A percentile compares a stretch with the other conserved stretches of the same genome.
Conservation (phyloP, 2,113 vertebrate genomes). For the Rhabdomys dilectus region DNA sequence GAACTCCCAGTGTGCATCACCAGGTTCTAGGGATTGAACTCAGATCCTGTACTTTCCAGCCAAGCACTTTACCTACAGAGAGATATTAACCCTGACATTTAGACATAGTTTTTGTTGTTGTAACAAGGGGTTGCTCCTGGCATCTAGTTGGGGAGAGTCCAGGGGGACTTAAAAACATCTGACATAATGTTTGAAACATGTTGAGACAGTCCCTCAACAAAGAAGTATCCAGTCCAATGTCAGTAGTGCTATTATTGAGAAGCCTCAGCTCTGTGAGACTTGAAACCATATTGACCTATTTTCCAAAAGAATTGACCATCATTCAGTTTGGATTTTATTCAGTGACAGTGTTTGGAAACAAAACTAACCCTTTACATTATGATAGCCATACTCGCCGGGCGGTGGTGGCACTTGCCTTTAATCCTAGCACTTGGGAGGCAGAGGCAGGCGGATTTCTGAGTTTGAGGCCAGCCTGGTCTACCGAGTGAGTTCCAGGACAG, state of each 20-base stretch:
- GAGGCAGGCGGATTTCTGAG: no score
- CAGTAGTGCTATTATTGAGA: background rate
- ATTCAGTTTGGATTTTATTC: conserved; percentile 11
- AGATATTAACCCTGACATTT: background rate
- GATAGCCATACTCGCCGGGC: no score
- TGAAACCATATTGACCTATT: conserved; percentile 28
- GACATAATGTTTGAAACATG: background rate
- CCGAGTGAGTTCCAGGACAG: no score
- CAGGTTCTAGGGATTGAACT: background rate
- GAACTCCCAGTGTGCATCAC: no score
- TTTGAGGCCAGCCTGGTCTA: no score
- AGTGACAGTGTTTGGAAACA: conserved; percentile 43
- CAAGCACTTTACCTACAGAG: background rate
- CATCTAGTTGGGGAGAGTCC: background rate
- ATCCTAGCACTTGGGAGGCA: no score
- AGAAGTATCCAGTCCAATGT: background rate
- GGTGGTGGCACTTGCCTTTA: no score
- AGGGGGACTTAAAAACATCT: background rate
- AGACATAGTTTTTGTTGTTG: background rate
- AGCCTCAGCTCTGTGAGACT: background rate
- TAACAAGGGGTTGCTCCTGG: background rate
- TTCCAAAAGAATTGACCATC: conserved; percentile 9
- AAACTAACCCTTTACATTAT: conserved; percentile 26
- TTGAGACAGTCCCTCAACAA: background rate
- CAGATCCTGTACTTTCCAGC: background rate